Conservation (phyloP, 2,797 vertebrate species). For the Sebastolobus altivelis region DNA sequence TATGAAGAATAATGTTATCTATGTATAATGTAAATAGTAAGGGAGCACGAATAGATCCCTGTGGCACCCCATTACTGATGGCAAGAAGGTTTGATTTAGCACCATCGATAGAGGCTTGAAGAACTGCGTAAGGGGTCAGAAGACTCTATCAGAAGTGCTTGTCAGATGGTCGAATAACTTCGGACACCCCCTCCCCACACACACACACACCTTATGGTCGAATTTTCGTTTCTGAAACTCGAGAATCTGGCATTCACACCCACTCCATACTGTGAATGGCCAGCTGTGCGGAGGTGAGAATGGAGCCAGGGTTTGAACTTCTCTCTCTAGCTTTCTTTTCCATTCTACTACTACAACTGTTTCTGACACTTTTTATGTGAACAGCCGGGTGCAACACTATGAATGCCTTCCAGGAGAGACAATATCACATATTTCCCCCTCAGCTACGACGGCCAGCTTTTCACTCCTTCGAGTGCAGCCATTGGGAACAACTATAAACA, state of each 20-base stretch:
- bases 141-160: not conserved
- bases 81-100: conserved; percentile 9
- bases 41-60: not conserved
- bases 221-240: not conserved
- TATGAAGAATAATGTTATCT: conserved; percentile 1
- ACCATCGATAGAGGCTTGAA: not conserved
- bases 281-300: not conserved
- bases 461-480: not conserved
- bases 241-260: not conserved
- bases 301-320: not conserved
- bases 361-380: not conserved
- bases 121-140: not conserved
- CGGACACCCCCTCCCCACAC: not conserved
- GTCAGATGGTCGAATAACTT: not conserved
- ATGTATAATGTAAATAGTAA: conserved; percentile 15
- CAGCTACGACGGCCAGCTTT: not conserved
- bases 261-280: not conserved
- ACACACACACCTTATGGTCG: not conserved
- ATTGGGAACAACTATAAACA: not conserved
- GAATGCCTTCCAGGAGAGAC: not conserved
- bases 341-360: not conserved
- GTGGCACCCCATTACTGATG: not conserved
- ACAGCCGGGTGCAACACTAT: not conserved
- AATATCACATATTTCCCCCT: not conserved
- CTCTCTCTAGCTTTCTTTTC: not conserved